A percentile compares a stretch with the other conserved stretches of the same genome.
Conservation (phyloP, 2,888 invertebrate species). For the Cryptocheilus praepositus region DNA sequence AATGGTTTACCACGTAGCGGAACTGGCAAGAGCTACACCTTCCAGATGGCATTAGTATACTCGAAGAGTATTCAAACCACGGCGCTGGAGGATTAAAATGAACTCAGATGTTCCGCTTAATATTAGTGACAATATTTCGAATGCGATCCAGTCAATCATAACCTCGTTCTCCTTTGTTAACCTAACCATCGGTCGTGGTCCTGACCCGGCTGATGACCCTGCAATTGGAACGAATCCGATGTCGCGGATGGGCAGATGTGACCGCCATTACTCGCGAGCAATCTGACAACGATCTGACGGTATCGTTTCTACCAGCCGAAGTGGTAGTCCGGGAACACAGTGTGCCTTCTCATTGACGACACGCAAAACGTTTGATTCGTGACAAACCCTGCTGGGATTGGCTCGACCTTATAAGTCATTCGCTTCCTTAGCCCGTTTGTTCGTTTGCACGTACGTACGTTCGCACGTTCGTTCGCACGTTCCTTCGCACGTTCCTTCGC, state of each 20-base stretch:
- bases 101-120: background rate
- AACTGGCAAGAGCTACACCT: background rate
- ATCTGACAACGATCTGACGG: constrained; percentile 33
- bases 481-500: constrained; percentile 1
- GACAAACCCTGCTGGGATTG: constrained; percentile 30
- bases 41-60: background rate
- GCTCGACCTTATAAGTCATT: constrained; percentile 45
- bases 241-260: constrained; percentile 25
- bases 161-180: constrained; percentile 4
- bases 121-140: background rate
- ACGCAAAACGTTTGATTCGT: constrained; percentile 26
- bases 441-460: constrained; percentile 5
- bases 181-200: constrained; percentile 13
- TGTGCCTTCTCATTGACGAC: constrained; percentile 37
- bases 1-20: constrained; percentile 28
- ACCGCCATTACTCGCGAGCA: constrained; percentile 36
- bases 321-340: constrained; percentile 21
- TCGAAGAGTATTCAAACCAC: background rate
- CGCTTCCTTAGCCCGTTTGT: constrained; percentile 18
- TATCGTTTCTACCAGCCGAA: constrained; percentile 24
- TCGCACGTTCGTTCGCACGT: constrained; percentile 3
- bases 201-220: no score
- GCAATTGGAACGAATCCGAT: constrained; percentile 16
- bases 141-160: background rate
- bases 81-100: background rate